phyloP scores from a whole-genome alignment of 2,888 invertebrate species.

The Noctua janthe region DNA sequence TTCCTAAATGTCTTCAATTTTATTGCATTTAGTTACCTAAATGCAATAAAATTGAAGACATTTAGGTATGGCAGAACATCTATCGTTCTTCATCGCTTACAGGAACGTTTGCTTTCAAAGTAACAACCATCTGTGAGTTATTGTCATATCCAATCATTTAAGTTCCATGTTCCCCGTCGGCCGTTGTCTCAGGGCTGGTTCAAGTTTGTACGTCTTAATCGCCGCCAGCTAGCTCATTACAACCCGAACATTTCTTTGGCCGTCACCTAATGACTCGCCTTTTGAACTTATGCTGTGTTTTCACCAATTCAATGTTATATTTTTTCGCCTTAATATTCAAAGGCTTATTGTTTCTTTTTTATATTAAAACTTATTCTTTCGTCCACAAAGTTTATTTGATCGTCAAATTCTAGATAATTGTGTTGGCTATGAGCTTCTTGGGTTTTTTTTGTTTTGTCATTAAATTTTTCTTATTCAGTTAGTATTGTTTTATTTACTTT shows the following conservation, averaged over 20 bases:
- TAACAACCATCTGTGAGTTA: conserved; percentile 1
- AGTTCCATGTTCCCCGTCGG: conserved; percentile 55
- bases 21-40: neutral
- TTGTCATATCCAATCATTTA: conserved; percentile 64
- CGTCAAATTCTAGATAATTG: conserved; percentile 39
- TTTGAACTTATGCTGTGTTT: conserved; percentile 78
- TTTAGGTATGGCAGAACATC: conserved; percentile 11
- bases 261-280: conserved; percentile 83
- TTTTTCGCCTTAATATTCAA: conserved; percentile 68
- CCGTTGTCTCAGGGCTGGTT: conserved; percentile 81
- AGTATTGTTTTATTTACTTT: conserved; percentile 18
- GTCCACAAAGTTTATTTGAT: conserved; percentile 36
- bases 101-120: neutral
- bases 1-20: neutral
- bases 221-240: conserved; percentile 86
- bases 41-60: too few species aligned
- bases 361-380: conserved; percentile 56
- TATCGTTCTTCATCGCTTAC: conserved; percentile 1
- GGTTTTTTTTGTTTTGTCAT: conserved; percentile 26
- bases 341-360: conserved; percentile 69
- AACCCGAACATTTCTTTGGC: conserved; percentile 81
- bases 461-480: neutral
- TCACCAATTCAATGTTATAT: conserved; percentile 72
- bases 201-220: conserved; percentile 86
- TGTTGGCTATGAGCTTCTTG: conserved; percentile 24